Conservation (phyloP, 2,113 vertebrate species). For the Cochlearius cochlearius region DNA sequence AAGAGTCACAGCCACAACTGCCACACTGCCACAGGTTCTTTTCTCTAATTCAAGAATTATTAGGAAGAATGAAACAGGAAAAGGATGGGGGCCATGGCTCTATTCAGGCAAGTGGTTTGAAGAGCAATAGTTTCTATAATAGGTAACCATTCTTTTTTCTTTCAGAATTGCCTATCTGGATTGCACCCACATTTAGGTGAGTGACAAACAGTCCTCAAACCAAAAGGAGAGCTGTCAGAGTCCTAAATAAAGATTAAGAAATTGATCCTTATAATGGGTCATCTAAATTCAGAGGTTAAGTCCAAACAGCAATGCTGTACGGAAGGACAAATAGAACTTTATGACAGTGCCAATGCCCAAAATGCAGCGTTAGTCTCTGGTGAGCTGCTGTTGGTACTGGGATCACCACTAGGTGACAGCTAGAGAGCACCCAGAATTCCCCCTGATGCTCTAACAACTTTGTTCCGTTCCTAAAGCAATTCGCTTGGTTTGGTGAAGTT, state of each 20-base stretch:
- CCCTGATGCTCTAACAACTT: not conserved
- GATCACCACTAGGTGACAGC: not conserved
- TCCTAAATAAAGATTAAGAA: conserved; percentile 1
- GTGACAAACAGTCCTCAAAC: not conserved
- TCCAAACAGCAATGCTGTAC: not conserved
- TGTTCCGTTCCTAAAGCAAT: not conserved
- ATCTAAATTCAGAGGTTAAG: not conserved
- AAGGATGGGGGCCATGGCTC: not conserved
- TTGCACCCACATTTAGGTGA: not conserved
- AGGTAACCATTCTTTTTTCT: not conserved
- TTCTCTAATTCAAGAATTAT: not conserved
- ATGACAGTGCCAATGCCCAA: not conserved
- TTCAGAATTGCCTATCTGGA: not conserved
- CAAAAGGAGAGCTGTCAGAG: not conserved
- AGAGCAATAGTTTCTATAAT: not conserved
- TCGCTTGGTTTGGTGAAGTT: not conserved
- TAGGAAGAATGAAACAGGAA: not conserved
- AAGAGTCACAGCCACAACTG: not conserved
- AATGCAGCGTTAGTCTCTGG: not conserved
- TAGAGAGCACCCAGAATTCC: not conserved
- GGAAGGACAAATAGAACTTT: not conserved
- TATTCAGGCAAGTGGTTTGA: not conserved
- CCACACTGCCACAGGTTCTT: not conserved
- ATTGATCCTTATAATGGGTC: not conserved
- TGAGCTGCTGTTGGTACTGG: not conserved